A percentile compares a stretch with the other conserved stretches of the same genome.
Evolutionary conservation across 2,113 vertebrate genomes (phyloP).

Genomic region (Heterocephalus glaber): DNA sequence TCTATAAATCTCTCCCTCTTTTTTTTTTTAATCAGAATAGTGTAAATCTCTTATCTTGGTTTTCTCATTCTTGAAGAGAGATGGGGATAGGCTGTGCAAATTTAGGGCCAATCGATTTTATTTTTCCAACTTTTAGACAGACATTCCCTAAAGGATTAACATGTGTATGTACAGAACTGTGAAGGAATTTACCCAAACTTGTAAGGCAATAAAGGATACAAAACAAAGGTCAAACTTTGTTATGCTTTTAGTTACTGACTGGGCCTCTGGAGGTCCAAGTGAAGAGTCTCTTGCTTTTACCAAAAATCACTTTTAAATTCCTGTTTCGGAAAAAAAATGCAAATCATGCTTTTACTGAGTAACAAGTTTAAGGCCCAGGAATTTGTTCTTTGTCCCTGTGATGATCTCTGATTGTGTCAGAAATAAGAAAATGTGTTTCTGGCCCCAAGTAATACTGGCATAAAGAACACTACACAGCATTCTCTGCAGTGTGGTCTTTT

Average conservation of each 20-base stretch:
- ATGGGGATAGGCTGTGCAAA: background rate
- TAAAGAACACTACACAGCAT: fast-evolving
- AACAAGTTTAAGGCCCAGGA: background rate
- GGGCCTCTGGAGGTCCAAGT: background rate
- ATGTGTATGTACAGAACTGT: background rate
- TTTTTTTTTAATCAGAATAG: background rate
- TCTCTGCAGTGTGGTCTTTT: background rate
- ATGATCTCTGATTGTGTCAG: background rate
- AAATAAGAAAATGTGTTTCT: background rate
- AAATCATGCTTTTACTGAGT: background rate
- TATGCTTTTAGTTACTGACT: background rate
- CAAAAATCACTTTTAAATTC: background rate
- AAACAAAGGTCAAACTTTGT: background rate
- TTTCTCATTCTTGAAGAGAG: background rate
- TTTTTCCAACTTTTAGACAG: background rate
- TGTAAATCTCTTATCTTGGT: background rate
- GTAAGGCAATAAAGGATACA: background rate
- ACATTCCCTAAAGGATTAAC: background rate
- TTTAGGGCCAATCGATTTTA: background rate
- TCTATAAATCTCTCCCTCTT: background rate
- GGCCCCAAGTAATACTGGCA: background rate
- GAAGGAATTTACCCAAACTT: background rate
- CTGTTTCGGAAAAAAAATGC: background rate
- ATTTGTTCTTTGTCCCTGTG: background rate
- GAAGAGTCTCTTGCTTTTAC: background rate